Percentiles rank a stretch among this genome's conserved stretches.
These are phyloP conservation scores for Atopsyche davidsoni DNA, from an alignment of 1,140 invertebrate species.

Conservation along the genomic window DNA sequence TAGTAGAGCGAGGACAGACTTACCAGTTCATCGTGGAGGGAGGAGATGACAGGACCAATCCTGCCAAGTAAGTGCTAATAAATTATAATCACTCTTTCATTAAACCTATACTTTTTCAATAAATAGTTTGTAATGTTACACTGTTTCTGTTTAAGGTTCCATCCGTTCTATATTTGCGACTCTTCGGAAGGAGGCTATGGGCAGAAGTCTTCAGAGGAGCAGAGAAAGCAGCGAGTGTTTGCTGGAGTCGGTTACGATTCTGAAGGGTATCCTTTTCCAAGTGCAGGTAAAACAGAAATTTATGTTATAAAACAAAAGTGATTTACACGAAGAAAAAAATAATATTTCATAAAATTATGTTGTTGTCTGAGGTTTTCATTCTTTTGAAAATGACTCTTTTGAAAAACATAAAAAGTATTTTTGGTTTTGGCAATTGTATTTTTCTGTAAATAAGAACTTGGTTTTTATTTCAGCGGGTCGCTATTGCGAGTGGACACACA, in stretches of 20 bases:
- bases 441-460: not conserved
- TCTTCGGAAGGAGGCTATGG: conserved; percentile 77
- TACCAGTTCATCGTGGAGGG: conserved; percentile 85
- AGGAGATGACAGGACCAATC: conserved; percentile 62
- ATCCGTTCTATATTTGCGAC: conserved; percentile 91
- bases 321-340: not conserved
- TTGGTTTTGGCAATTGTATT: conserved; percentile 1
- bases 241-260: conserved; percentile 73
- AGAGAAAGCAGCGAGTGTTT: conserved; percentile 63
- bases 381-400: not conserved
- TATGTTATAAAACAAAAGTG: not conserved
- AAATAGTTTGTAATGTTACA: too few relatives aligned
- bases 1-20: conserved; percentile 79
- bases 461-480: conserved; percentile 50
- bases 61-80: conserved; percentile 50
- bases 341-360: conserved; percentile 1
- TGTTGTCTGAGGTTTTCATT: not conserved
- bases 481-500: conserved; percentile 73
- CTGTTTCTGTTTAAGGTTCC: conserved; percentile 56
- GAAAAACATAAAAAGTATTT: not conserved
- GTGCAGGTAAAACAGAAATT: conserved; percentile 57
- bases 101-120: not conserved
- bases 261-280: conserved; percentile 71
- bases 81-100: not conserved
- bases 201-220: conserved; percentile 64